phyloP scores from a whole-genome alignment of 1,140 invertebrate species.

The Drosophila insularis region DNA sequence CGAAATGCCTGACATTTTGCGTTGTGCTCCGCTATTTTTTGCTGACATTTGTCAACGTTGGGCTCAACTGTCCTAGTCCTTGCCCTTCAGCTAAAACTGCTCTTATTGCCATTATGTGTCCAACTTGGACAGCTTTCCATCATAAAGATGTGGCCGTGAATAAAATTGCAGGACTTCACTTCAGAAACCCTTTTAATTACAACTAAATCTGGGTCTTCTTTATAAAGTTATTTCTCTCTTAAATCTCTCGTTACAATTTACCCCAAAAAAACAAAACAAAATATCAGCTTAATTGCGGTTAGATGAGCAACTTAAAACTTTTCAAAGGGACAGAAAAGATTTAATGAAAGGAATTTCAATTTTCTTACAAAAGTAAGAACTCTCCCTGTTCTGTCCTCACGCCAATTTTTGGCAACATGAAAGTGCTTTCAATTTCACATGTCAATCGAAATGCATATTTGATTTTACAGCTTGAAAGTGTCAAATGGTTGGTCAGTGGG shows the following conservation, averaged over 20 bases:
- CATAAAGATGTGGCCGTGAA: too few species aligned
- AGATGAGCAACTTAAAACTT: neutral
- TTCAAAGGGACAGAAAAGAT: neutral
- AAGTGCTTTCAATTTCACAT: conserved; percentile 35
- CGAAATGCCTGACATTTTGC: conserved; percentile 22
- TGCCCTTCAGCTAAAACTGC: too few species aligned
- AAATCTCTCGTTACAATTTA: neutral
- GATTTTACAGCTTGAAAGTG: neutral
- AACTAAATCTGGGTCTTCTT: neutral
- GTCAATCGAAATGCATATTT: neutral
- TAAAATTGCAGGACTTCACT: conserved; percentile 24
- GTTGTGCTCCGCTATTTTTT: conserved; percentile 54
- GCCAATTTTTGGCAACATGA: neutral
- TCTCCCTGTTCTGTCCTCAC: neutral
- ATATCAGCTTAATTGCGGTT: conserved; percentile 50
- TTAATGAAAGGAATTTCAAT: neutral
- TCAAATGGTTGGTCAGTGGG: neutral
- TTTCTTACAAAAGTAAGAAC: neutral
- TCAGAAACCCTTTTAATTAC: conserved; percentile 2
- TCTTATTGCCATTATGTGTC: too few species aligned
- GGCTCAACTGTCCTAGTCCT: neutral
- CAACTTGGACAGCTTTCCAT: too few species aligned
- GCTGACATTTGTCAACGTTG: conserved; percentile 54
- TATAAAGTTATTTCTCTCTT: neutral
- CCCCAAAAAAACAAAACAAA: neutral